Evolutionary conservation across 1,140 invertebrate species (phyloP).

Genomic region (Homarus americanus): DNA sequence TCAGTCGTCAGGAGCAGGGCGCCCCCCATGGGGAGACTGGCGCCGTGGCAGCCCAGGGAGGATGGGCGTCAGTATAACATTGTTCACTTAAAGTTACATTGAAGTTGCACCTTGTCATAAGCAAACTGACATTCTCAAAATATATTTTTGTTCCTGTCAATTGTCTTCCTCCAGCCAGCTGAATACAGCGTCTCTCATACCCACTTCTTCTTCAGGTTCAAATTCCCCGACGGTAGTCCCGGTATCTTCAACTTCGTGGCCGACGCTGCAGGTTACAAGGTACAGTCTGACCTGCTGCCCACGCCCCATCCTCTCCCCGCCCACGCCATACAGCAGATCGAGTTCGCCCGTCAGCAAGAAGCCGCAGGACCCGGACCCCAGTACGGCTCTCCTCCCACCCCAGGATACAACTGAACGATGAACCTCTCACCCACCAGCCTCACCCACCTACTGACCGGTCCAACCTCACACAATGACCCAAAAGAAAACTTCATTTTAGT

Average conservation of each 20-base stretch:
- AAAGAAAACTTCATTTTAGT: not conserved
- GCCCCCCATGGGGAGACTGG: conserved; percentile 20
- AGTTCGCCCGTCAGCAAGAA: not conserved
- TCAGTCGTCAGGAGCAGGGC: conserved; percentile 43
- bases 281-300: not conserved
- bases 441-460: not conserved
- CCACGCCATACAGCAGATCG: not conserved
- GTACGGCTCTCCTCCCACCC: not conserved
- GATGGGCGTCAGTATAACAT: conserved; percentile 43
- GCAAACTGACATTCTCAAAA: too few relatives aligned
- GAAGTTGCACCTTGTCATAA: too few relatives aligned
- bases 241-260: not conserved
- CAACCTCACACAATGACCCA: not conserved
- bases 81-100: not conserved
- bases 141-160: too few relatives aligned
- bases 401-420: not conserved
- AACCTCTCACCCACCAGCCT: not conserved
- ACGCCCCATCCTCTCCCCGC: not conserved
- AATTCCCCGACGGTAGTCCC: not conserved
- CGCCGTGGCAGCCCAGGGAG: conserved; percentile 40
- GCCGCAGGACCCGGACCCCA: not conserved
- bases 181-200: not conserved
- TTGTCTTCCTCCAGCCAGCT: not conserved
- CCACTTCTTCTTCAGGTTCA: not conserved
- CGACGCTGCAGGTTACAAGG: not conserved